Percentiles rank a stretch among this genome's conserved stretches.
These are phyloP conservation scores for Dioctria linearis DNA, from an alignment of 2,888 invertebrate genomes.

Conservation along the genomic window DNA sequence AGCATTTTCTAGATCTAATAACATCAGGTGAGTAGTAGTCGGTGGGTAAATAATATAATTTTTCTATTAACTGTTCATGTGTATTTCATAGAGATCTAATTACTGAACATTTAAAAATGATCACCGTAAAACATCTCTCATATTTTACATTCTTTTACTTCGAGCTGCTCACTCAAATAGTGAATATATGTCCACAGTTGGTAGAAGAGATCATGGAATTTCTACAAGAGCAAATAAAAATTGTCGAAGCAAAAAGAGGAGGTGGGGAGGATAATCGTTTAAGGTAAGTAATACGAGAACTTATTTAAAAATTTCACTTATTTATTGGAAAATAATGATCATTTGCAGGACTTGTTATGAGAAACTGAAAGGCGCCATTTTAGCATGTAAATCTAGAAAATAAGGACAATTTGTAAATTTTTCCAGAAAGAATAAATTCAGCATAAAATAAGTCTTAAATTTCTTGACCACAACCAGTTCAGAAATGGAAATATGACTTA, in stretches of 20 bases:
- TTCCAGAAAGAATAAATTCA: not conserved
- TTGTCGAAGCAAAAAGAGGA: conserved; percentile 68
- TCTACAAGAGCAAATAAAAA: conserved; percentile 64
- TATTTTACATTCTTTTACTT: conserved; percentile 69
- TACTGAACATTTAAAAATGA: conserved; percentile 63
- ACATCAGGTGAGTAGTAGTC: conserved; percentile 59
- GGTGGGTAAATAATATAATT: not conserved
- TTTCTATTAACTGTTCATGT: too few relatives aligned
- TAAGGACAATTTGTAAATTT: not conserved
- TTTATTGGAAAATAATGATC: not conserved
- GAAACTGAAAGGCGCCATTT: conserved; percentile 42
- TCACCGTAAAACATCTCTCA: conserved; percentile 68
- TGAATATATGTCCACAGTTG: conserved; percentile 63
- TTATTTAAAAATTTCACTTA: not conserved
- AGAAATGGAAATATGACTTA: too few relatives aligned
- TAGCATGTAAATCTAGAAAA: not conserved
- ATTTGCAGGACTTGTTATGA: conserved; percentile 30
- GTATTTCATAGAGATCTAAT: conserved; percentile 60
- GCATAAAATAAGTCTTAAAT: not conserved
- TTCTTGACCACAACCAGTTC: too few relatives aligned
- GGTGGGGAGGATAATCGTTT: conserved; percentile 69
- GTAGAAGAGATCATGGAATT: conserved; percentile 64
- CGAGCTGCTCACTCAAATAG: conserved; percentile 67
- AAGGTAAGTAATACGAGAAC: conserved; percentile 59
- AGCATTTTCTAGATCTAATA: conserved; percentile 61